These are phyloP conservation scores for Notocelia uddmanniana DNA, from an alignment of 2,888 invertebrate species.

Conservation along the genomic window DNA sequence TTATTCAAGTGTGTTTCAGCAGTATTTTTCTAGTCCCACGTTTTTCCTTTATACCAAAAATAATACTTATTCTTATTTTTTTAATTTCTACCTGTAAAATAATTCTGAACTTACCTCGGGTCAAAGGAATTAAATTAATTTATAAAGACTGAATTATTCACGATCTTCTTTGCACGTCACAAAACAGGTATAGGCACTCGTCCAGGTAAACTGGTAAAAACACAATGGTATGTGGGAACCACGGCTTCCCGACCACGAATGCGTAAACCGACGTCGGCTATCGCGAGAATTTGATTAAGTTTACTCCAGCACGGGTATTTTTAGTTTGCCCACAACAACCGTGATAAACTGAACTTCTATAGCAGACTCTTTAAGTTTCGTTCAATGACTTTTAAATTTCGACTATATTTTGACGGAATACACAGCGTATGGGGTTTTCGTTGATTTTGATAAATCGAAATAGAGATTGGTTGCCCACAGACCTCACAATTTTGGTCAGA, in stretches of 20 bases:
- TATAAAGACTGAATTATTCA: neutral
- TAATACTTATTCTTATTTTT: neutral
- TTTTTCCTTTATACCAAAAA: neutral
- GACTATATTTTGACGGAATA: conserved; percentile 15
- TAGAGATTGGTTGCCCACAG: no score
- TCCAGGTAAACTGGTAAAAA: conserved; percentile 9
- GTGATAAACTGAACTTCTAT: conserved; percentile 55
- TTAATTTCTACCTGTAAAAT: neutral
- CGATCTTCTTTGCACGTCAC: conserved; percentile 1
- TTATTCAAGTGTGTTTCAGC: conserved; percentile 19
- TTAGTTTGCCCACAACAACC: conserved; percentile 64
- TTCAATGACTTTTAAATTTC: conserved; percentile 37
- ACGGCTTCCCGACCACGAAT: conserved; percentile 70
- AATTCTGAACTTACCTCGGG: conserved; percentile 14
- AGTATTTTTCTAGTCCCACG: conserved; percentile 3
- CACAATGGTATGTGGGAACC: conserved; percentile 53
- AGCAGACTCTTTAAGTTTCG: conserved; percentile 28
- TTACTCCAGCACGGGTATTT: conserved; percentile 68
- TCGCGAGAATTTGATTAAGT: conserved; percentile 72
- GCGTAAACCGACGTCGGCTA: conserved; percentile 57
- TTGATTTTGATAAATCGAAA: no score
- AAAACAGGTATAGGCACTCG: neutral
- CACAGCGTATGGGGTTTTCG: neutral
- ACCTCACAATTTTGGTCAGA: no score
- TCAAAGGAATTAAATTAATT: neutral